Percentiles rank a stretch among this genome's conserved stretches.
phyloP scores from a whole-genome alignment of 1,140 invertebrate species.

The Aphelinus certus region DNA sequence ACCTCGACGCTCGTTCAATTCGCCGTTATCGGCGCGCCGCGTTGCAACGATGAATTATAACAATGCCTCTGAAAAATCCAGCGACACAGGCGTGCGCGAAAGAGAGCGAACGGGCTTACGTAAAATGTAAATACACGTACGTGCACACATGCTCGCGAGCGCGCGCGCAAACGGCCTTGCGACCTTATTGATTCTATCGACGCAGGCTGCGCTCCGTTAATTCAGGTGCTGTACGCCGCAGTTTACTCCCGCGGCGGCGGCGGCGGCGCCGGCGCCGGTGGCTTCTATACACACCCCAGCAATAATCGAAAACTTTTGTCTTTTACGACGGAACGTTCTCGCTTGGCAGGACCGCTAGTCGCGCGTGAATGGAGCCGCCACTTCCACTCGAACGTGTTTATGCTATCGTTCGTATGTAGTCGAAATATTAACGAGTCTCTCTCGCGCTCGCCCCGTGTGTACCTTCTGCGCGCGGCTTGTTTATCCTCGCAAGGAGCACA shows the following conservation, averaged over 20 bases:
- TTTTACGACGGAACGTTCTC: not conserved
- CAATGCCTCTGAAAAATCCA: not conserved
- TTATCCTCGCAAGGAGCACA: too few species aligned
- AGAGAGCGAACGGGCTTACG: too few species aligned
- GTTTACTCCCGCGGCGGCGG: not conserved
- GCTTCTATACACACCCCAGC: conserved; percentile 13
- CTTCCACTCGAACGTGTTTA: too few species aligned
- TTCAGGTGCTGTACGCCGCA: conserved; percentile 3
- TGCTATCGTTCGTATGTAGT: too few species aligned
- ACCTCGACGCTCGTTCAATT: conserved; percentile 8
- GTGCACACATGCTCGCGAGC: not conserved
- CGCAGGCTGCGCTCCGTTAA: conserved; percentile 20
- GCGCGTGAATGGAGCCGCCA: too few species aligned
- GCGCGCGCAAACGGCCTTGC: conserved; percentile 1
- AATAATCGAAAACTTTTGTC: conserved; percentile 34
- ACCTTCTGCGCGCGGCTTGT: too few species aligned
- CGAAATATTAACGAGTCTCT: too few species aligned
- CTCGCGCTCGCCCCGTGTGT: too few species aligned
- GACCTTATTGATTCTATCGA: conserved; percentile 28
- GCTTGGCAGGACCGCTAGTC: too few species aligned
- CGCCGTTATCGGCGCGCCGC: conserved; percentile 12
- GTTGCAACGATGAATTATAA: conserved; percentile 20
- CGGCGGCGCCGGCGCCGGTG: not conserved
- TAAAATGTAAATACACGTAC: not conserved
- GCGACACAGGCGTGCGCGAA: too few species aligned